Evolutionary conservation across 1,140 invertebrate species (phyloP).

Genomic region (Rhizoglyphus robini): DNA sequence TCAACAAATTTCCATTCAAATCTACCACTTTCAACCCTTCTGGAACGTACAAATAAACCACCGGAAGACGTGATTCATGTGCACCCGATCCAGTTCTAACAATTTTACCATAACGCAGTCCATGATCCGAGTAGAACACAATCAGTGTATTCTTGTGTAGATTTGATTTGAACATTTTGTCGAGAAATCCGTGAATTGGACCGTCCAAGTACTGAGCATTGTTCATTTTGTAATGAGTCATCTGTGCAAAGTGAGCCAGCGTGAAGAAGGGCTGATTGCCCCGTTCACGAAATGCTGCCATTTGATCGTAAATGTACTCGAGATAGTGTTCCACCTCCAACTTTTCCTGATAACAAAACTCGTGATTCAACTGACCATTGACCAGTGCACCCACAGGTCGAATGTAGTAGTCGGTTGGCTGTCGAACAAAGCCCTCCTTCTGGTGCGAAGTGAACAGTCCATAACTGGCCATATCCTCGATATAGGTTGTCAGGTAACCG

Average conservation of each 20-base stretch:
- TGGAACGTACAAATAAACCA: no score
- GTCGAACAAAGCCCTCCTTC: conserved; percentile 56
- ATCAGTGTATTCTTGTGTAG: conserved; percentile 44
- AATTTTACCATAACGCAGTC: conserved; percentile 77
- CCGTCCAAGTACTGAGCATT: conserved; percentile 30
- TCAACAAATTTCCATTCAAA: no score
- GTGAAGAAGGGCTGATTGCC: conserved; percentile 26
- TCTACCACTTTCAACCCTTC: no score
- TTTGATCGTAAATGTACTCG: not conserved
- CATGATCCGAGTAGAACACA: conserved; percentile 81
- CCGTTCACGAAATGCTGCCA: not conserved
- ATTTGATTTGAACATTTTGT: conserved; percentile 27
- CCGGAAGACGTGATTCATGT: no score
- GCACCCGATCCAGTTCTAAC: no score
- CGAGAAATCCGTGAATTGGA: conserved; percentile 30
- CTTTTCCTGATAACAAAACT: no score
- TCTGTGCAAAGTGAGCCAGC: conserved; percentile 32
- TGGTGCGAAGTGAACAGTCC: no score
- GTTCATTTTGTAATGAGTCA: conserved; percentile 35
- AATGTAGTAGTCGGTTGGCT: conserved; percentile 67
- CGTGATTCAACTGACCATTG: no score
- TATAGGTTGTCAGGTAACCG: no score
- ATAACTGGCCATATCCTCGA: no score
- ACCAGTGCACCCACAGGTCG: no score
- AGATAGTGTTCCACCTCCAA: no score